Percentiles rank a stretch among this genome's conserved stretches.
Conservation (phyloP, 1,140 invertebrate genomes). For the Drosophila ananassae region DNA sequence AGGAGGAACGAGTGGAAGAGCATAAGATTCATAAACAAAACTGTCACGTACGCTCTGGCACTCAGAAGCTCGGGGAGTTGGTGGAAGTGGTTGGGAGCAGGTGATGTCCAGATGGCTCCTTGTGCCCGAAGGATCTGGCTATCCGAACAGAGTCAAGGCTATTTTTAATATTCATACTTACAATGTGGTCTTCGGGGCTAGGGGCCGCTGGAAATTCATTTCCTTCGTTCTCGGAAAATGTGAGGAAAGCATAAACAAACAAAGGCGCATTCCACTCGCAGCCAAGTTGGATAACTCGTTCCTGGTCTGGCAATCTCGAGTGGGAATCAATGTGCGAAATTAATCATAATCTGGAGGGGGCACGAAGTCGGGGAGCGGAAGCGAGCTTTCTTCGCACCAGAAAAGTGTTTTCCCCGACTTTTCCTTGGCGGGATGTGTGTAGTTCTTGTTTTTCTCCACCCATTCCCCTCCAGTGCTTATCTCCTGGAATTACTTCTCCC, state of each 20-base stretch:
- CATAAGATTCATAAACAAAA: constrained; percentile 73
- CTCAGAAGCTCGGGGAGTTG: constrained; percentile 22
- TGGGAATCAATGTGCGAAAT: constrained; percentile 49
- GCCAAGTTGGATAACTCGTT: constrained; percentile 37
- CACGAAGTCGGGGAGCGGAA: constrained; percentile 38
- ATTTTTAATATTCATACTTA: neutral
- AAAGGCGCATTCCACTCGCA: constrained; percentile 20
- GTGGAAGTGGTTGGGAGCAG: constrained; percentile 15
- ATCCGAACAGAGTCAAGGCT: neutral
- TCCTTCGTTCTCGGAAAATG: constrained; percentile 70
- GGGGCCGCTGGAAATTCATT: constrained; percentile 45
- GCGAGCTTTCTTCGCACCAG: neutral
- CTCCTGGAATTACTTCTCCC: constrained; percentile 2
- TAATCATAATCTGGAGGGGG: constrained; percentile 57
- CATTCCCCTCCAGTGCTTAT: constrained; percentile 24
- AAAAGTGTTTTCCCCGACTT: neutral
- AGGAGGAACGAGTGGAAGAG: constrained; percentile 52
- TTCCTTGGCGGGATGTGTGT: neutral
- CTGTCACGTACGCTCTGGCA: constrained; percentile 65
- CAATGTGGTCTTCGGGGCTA: too few species aligned
- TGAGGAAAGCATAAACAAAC: constrained; percentile 67
- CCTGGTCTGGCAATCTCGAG: constrained; percentile 13
- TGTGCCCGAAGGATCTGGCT: neutral
- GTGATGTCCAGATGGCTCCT: neutral
- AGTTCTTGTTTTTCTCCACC: constrained; percentile 11